These are phyloP conservation scores for Poeciliopsis paucimaculata DNA, from an alignment of 2,797 vertebrate genomes.

Conservation along the genomic window DNA sequence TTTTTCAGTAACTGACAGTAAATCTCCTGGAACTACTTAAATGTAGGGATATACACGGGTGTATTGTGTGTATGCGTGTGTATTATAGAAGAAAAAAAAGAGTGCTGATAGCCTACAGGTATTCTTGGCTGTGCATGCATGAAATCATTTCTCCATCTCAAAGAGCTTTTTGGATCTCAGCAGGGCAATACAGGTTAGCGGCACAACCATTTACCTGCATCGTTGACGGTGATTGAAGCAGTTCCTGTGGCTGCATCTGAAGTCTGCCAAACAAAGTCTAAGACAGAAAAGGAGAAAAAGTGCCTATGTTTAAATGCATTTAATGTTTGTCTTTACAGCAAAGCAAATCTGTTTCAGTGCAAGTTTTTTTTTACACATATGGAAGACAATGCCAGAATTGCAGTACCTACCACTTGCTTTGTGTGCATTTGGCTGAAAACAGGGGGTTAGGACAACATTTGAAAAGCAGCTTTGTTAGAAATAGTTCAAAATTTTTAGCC, in stretches of 20 bases:
- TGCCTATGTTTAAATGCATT: constrained; percentile 23
- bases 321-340: constrained; percentile 16
- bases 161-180: constrained; percentile 50
- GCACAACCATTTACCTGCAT: constrained; percentile 84
- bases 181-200: constrained; percentile 7
- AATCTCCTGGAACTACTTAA: constrained; percentile 33
- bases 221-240: constrained; percentile 92
- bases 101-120: constrained; percentile 9
- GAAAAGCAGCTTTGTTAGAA: constrained; percentile 28
- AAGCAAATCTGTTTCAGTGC: constrained; percentile 11
- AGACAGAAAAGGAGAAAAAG: constrained; percentile 53
- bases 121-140: constrained; percentile 14
- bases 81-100: constrained; percentile 9
- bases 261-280: constrained; percentile 91
- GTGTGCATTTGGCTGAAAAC: constrained; percentile 3
- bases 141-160: constrained; percentile 35
- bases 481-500: constrained; percentile 16
- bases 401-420: constrained; percentile 18
- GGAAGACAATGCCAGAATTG: constrained; percentile 21
- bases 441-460: constrained; percentile 13
- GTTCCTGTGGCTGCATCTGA: constrained; percentile 90
- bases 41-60: constrained; percentile 6
- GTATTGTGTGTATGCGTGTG: constrained; percentile 9
- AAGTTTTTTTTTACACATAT: constrained; percentile 1
- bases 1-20: constrained; percentile 20